phyloP scores from a whole-genome alignment of 2,888 invertebrate species.

The Asteroscopus sphinx region DNA sequence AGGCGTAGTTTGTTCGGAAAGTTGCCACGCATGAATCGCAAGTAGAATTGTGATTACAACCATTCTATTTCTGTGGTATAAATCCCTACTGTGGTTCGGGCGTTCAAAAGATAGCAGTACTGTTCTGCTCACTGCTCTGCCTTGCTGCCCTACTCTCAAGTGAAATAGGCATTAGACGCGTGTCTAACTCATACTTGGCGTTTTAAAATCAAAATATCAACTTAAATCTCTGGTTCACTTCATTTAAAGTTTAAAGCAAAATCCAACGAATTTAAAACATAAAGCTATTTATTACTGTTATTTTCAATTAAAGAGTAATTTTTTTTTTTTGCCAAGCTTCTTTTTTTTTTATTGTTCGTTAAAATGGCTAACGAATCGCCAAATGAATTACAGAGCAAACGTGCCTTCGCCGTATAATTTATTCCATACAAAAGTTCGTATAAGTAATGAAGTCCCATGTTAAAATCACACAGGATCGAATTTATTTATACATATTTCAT shows the following conservation, averaged over 20 bases:
- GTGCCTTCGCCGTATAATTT: slow-evolving; percentile 65
- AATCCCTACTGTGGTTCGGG: no score
- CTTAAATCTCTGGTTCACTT: no score
- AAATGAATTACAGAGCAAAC: slow-evolving; percentile 74
- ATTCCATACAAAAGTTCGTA: slow-evolving; percentile 58
- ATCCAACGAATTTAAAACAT: slow-evolving; percentile 11
- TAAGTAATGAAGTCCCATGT: slow-evolving; percentile 53
- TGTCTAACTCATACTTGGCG: no score
- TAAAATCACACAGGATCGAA: slow-evolving; percentile 68
- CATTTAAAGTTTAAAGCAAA: slow-evolving; percentile 7
- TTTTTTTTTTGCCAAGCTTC: slow-evolving; percentile 39
- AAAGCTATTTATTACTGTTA: background rate
- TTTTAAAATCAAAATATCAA: no score
- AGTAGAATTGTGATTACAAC: no score
- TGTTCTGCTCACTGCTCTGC: no score
- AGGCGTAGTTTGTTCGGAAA: no score
- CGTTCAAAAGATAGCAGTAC: no score
- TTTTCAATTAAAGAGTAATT: slow-evolving; percentile 28
- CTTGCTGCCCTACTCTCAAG: no score
- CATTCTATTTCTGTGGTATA: no score
- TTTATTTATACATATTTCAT: slow-evolving; percentile 59
- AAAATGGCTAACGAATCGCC: slow-evolving; percentile 71
- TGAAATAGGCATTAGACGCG: no score
- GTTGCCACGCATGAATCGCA: no score
- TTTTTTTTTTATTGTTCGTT: slow-evolving; percentile 54